Base-by-base conservation (phyloP, 37 sponge, comb jelly and placozoan genomes). In the Dysidea cf. avara region DNA sequence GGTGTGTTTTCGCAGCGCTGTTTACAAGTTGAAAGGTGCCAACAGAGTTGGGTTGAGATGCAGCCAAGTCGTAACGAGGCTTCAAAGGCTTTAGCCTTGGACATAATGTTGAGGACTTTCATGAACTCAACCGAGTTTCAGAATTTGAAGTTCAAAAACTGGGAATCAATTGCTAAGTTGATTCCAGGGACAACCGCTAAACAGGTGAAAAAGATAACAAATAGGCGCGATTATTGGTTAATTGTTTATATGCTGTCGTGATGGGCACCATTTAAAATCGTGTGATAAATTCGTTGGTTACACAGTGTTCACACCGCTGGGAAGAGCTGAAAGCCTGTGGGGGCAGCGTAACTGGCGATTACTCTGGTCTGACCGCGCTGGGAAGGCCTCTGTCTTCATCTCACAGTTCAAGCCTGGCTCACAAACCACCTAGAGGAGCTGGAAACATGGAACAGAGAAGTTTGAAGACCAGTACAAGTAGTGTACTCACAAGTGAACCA, bases 101-200 rank as follows among this genome's bases (percentile, higher is more conserved):
- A 90, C 49, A 81, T 84, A 21, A 81, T 90, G 65, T 68, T 90
- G 50, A 40, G 86, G 6, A 85, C 86, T 2, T 81, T 90, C 40
- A 90, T 90, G 81, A 85, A 85, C 47, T 85, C 86, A 16, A 39
- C 81, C 9, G 86, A 72, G 5, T 80, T 80, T 29, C 78, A 73
- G 29, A 18, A 69, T 6, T 64, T 69, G 47, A 76, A 71, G 36
- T 69, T 77, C 22, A 73, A 65, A 31, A 65, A 80, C 0, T 90
- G 91, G 91, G 85, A 81, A 33, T 69, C 71, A 40, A 71, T 90
- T 26, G 68, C 91, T 32, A 76, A 69, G 29, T 61, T 90, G 4
- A 71, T 90, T 0, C 91, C 91, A 0, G 91, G 91, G 7, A 79
- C 81, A 18, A 90, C 91, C 28, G 79, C 82, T 5, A 74, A 81